Evolutionary conservation across 2,113 vertebrate genomes (phyloP).

Genomic region (Gymnogyps californianus): DNA sequence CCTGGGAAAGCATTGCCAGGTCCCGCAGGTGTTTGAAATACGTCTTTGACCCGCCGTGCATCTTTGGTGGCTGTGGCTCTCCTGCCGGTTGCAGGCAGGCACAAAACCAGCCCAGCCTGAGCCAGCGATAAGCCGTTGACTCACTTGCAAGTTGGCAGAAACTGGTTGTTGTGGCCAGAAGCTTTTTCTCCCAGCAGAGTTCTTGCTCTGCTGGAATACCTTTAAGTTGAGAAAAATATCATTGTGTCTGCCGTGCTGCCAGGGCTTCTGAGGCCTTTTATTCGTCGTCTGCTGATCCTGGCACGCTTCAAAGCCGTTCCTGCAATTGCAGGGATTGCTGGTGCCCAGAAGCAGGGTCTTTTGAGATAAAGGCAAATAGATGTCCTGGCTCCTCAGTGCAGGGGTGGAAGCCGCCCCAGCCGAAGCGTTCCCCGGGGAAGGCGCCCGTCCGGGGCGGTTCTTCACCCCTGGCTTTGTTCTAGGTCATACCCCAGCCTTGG

Average conservation of each 20-base stretch:
- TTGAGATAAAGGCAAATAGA: neutral
- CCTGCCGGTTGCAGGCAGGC: neutral
- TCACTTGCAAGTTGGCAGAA: neutral
- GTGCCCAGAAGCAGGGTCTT: neutral
- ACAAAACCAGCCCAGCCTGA: neutral
- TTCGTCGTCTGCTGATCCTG: neutral
- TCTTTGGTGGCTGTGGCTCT: neutral
- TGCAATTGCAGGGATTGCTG: neutral
- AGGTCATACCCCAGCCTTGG: slow-evolving; percentile 94
- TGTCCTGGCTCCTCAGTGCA: accelerated
- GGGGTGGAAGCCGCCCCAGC: neutral
- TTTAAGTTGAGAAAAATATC: neutral
- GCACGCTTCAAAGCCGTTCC: neutral
- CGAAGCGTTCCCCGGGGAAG: accelerated
- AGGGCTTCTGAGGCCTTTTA: neutral
- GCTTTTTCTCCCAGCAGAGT: neutral
- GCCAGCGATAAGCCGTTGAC: neutral
- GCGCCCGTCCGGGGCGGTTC: accelerated
- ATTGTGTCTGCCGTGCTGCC: accelerated
- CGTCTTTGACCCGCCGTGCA: accelerated
- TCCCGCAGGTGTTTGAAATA: neutral
- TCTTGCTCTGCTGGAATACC: neutral
- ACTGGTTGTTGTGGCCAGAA: neutral
- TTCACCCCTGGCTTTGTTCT: neutral
- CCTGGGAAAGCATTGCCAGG: neutral